These are phyloP conservation scores for Cynaeus angustus DNA, from an alignment of 2,888 invertebrate species.

Conservation along the genomic window DNA sequence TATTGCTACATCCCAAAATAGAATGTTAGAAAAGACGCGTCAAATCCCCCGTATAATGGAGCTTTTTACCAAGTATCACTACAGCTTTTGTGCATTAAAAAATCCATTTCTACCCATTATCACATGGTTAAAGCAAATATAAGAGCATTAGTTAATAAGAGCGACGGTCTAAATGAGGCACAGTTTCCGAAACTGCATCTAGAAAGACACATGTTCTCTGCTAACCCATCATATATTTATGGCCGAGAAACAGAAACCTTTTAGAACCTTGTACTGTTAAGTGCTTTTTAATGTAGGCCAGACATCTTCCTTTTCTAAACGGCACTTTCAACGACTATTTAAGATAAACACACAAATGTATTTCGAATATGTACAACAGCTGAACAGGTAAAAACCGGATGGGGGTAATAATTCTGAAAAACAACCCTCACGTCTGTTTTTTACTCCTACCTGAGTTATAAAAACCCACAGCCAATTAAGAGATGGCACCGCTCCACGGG, in stretches of 20 bases:
- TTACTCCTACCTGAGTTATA: constrained; percentile 30
- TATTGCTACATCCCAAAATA: constrained; percentile 24
- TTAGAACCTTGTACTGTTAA: constrained; percentile 66
- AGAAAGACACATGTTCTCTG: constrained; percentile 58
- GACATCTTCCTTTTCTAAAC: constrained; percentile 62
- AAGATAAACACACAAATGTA: constrained; percentile 58
- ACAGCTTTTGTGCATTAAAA: constrained; percentile 43
- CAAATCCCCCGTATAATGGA: constrained; percentile 40
- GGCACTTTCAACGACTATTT: constrained; percentile 57
- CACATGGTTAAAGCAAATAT: constrained; percentile 56
- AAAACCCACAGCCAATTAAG: constrained; percentile 20
- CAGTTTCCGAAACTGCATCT: constrained; percentile 55
- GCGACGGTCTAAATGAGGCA: constrained; percentile 55
- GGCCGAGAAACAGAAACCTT: constrained; percentile 65
- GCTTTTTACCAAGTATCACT: constrained; percentile 18
- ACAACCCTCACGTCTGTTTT: constrained; percentile 33
- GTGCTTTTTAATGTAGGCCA: constrained; percentile 68
- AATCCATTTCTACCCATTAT: constrained; percentile 58
- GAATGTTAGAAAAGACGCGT: constrained; percentile 1
- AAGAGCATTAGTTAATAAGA: constrained; percentile 58
- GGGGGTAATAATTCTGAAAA: constrained; percentile 38
- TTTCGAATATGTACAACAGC: constrained; percentile 37
- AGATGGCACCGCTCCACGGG: constrained; percentile 2
- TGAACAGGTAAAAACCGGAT: constrained; percentile 50
- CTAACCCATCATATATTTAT: constrained; percentile 63